Evolutionary conservation across 2,888 invertebrate species (phyloP).

Genomic region (Troglohyphantes excavatus): DNA sequence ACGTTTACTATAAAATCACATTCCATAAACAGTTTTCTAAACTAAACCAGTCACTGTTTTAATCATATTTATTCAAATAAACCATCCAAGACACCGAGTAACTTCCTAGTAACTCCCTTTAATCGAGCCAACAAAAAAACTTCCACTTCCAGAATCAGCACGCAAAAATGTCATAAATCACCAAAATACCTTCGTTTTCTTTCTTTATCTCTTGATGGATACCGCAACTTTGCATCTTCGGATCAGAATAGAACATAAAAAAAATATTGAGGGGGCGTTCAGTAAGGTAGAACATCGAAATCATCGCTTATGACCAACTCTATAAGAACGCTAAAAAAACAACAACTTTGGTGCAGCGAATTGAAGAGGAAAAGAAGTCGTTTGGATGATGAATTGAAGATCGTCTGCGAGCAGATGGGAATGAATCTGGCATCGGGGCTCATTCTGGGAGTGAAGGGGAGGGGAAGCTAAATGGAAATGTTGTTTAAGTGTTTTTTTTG

Average conservation of each 20-base stretch:
- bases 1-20: no score
- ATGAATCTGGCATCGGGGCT: background rate
- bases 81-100: no score
- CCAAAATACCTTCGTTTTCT: background rate
- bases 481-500: background rate
- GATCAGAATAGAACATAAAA: background rate
- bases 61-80: no score
- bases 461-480: background rate
- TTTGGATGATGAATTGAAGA: slow-evolving; percentile 6
- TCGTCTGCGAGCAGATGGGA: background rate
- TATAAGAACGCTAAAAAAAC: background rate
- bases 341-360: background rate
- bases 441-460: background rate
- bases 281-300: background rate
- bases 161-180: background rate
- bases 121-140: background rate
- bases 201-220: background rate
- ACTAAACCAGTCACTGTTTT: no score
- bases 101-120: no score
- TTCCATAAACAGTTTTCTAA: no score
- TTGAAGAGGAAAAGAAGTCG: background rate
- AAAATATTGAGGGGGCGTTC: background rate
- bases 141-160: background rate
- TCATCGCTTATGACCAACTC: background rate
- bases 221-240: background rate